Evolutionary conservation across 1,140 invertebrate species (phyloP), one percentile per base, ranked within the genome.

Genomic region (Papilio glaucus): DNA sequence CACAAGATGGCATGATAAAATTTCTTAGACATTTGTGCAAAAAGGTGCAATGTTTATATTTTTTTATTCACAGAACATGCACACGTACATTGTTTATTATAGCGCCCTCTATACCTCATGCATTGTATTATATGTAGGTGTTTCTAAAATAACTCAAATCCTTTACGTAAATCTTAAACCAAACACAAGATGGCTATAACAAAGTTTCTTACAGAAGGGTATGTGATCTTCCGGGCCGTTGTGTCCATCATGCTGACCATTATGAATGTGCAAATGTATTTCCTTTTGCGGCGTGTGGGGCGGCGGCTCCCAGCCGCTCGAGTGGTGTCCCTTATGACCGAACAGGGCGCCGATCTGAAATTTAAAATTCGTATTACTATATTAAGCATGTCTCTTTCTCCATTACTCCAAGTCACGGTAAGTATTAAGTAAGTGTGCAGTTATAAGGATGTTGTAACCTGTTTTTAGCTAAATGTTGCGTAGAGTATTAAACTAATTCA

Each of bases 241-340:
- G 9, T 69, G 67, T 18, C 77, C 82, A 6, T 86, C 82, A 6
- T 86, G 79, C 29, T 83, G 80, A 29, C 87, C 85, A 45, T 89
- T 87, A 68, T 90, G 91, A 24, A 93, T 89, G 69, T 93, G 92
- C 0, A 93, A 73, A 65, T 93, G 91, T 6, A 93, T 90, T 72
- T 93, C 90, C 74, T 3, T 33, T 3, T 87, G 86, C n/a, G 85
- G 86, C 5, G 75, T 76, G 18, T 67, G 82, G 0, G 72, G 77
- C 1, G 72, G 78, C 7, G 72, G 75, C 41, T 88, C 84, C 84
- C 83, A 85, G 26, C 76, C 83, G 8, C 53, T 73, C 57, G 71
- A 65, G 6, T 80, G 68, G 15, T 85, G 82, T 9, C 72, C 26
- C 41, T 93, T 91, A 0, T 77, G 72, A 0, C 79, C 83, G 42